Conservation (phyloP, 2,888 invertebrate genomes). For the Cheilosia scutellata region DNA sequence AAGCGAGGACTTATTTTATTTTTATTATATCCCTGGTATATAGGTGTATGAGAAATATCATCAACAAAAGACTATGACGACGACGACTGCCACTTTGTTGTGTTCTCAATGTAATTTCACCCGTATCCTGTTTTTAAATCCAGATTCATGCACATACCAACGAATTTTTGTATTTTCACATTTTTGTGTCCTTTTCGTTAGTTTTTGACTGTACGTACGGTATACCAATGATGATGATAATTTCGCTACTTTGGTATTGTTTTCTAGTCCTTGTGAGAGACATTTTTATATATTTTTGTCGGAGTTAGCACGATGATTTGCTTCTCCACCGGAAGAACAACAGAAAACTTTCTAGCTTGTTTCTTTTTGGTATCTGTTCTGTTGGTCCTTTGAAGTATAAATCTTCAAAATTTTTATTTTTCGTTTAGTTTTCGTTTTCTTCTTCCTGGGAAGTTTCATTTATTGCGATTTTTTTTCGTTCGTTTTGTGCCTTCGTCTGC, state of each 20-base stretch:
- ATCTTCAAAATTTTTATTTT: slow-evolving; percentile 49
- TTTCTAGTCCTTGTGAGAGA: slow-evolving; percentile 35
- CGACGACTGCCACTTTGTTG: slow-evolving; percentile 27
- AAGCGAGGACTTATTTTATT: slow-evolving; percentile 45
- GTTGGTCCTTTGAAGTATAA: slow-evolving; percentile 36
- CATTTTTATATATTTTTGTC: slow-evolving; percentile 31
- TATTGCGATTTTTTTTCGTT: slow-evolving; percentile 14
- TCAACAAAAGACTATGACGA: slow-evolving; percentile 49
- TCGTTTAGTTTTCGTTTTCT: slow-evolving; percentile 4
- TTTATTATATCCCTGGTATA: slow-evolving; percentile 28
- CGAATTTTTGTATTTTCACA: slow-evolving; percentile 2
- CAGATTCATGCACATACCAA: slow-evolving; percentile 16
- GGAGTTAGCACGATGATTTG: slow-evolving; percentile 53
- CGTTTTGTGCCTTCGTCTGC: slow-evolving; percentile 30
- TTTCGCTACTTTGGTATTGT: slow-evolving; percentile 46
- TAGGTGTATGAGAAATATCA: slow-evolving; percentile 38
- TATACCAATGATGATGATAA: slow-evolving; percentile 30
- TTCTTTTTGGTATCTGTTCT: not conserved
- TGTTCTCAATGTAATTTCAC: slow-evolving; percentile 57
- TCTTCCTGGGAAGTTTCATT: slow-evolving; percentile 45
- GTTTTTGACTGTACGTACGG: slow-evolving; percentile 13
- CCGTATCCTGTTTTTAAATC: slow-evolving; percentile 61
- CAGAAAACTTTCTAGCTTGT: slow-evolving; percentile 7
- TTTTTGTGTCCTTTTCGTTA: not conserved
- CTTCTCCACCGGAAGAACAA: slow-evolving; percentile 54